phyloP scores from a whole-genome alignment of 2,888 invertebrate species.

The Oconnorella tubifera region DNA sequence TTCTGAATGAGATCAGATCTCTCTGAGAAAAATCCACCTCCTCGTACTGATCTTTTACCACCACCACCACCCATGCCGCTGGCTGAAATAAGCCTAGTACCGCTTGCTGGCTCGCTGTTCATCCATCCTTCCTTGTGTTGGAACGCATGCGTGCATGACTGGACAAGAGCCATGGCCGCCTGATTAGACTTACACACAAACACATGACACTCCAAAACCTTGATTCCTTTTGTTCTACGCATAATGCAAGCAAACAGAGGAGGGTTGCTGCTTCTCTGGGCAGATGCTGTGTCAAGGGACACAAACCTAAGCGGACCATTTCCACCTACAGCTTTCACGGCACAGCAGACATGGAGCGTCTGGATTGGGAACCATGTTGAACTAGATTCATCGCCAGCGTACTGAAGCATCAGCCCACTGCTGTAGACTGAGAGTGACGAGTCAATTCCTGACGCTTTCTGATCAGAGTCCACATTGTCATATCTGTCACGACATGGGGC shows the following conservation, averaged over 20 bases:
- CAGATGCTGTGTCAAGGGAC: slow-evolving; percentile 46
- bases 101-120: slow-evolving; percentile 21
- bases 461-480: slow-evolving; percentile 8
- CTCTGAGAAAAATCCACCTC: neutral
- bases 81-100: neutral
- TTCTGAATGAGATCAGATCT: neutral
- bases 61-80: neutral
- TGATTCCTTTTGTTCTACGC: slow-evolving; percentile 48
- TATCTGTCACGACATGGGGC: slow-evolving; percentile 43
- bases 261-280: slow-evolving; percentile 41
- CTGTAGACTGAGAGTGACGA: slow-evolving; percentile 97
- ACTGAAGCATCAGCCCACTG: slow-evolving; percentile 85
- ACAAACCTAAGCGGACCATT: slow-evolving; percentile 42
- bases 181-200: slow-evolving; percentile 68
- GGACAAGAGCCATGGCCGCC: slow-evolving; percentile 93
- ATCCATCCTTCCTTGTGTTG: slow-evolving; percentile 62
- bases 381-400: slow-evolving; percentile 63
- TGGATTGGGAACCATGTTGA: slow-evolving; percentile 52
- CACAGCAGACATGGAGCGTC: slow-evolving; percentile 51
- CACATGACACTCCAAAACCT: slow-evolving; percentile 52
- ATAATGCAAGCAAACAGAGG: slow-evolving; percentile 54
- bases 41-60: neutral
- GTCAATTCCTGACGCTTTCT: slow-evolving; percentile 47
- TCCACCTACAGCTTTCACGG: slow-evolving; percentile 46
- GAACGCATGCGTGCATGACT: slow-evolving; percentile 98